Evolutionary conservation across 2,888 invertebrate species (phyloP).

Genomic region (Antheraea assamensis): DNA sequence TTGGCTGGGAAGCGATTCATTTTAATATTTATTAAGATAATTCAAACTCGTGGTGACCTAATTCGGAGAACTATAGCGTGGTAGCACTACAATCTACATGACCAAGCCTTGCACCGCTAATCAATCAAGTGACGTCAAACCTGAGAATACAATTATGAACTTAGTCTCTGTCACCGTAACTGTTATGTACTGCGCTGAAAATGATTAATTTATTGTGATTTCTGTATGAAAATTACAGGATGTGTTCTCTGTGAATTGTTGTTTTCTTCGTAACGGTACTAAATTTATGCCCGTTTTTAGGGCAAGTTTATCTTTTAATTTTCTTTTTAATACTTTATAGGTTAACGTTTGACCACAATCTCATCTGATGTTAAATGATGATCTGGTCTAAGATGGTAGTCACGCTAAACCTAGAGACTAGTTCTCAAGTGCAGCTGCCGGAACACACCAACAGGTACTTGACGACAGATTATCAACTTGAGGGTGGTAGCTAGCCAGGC

Average conservation of each 20-base stretch:
- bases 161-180: conserved; percentile 71
- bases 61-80: conserved; percentile 44
- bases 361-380: too few species aligned
- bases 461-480: too few species aligned
- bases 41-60: conserved; percentile 55
- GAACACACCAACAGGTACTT: too few species aligned
- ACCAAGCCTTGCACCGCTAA: conserved; percentile 50
- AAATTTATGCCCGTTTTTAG: neutral
- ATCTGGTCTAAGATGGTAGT: too few species aligned
- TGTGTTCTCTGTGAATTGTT: neutral
- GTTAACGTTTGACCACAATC: too few species aligned
- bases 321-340: too few species aligned
- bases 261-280: neutral
- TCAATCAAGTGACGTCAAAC: conserved; percentile 77
- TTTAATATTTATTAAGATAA: conserved; percentile 8
- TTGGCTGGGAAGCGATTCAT: too few species aligned
- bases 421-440: too few species aligned
- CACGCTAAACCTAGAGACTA: too few species aligned
- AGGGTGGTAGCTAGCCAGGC: too few species aligned
- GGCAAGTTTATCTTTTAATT: neutral
- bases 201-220: conserved; percentile 68
- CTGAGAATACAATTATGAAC: conserved; percentile 80
- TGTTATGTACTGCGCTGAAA: conserved; percentile 57
- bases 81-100: conserved; percentile 39
- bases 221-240: neutral